Evolutionary conservation across 2,113 vertebrate species (phyloP).

Genomic region (Chaetodon auriga): DNA sequence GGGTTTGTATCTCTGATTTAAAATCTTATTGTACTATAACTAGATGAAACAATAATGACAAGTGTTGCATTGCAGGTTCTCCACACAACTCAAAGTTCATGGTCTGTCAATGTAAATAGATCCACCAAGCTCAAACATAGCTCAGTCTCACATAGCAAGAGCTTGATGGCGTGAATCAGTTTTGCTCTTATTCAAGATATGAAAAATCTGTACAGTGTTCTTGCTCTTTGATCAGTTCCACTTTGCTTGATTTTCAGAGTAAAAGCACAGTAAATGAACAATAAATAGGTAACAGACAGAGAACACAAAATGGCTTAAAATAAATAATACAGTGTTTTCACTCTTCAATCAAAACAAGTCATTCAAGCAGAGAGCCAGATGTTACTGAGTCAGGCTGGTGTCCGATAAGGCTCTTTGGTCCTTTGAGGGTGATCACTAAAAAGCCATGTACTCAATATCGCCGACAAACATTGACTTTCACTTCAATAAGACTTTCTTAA

Average conservation of each 20-base stretch:
- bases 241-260: conserved; percentile 46
- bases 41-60: conserved; percentile 51
- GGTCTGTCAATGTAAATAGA: conserved; percentile 42
- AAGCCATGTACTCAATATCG: conserved; percentile 47
- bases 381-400: conserved; percentile 63
- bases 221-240: conserved; percentile 43
- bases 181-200: conserved; percentile 36
- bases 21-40: conserved; percentile 28
- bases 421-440: conserved; percentile 67
- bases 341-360: conserved; percentile 44
- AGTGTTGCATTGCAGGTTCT: conserved; percentile 59
- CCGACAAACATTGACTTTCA: conserved; percentile 42
- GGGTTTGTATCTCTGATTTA: conserved; percentile 55
- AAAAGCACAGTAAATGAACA: conserved; percentile 65
- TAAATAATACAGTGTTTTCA: conserved; percentile 75
- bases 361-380: conserved; percentile 55
- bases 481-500: conserved; percentile 50
- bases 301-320: conserved; percentile 64
- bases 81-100: conserved; percentile 55
- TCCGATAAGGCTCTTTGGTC: conserved; percentile 74
- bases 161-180: conserved; percentile 13
- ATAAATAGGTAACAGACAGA: conserved; percentile 74
- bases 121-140: conserved; percentile 21
- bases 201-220: conserved; percentile 63
- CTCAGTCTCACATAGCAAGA: conserved; percentile 42